These are phyloP conservation scores for Barypeithes pellucidus DNA, from an alignment of 2,888 invertebrate genomes.

Conservation along the genomic window DNA sequence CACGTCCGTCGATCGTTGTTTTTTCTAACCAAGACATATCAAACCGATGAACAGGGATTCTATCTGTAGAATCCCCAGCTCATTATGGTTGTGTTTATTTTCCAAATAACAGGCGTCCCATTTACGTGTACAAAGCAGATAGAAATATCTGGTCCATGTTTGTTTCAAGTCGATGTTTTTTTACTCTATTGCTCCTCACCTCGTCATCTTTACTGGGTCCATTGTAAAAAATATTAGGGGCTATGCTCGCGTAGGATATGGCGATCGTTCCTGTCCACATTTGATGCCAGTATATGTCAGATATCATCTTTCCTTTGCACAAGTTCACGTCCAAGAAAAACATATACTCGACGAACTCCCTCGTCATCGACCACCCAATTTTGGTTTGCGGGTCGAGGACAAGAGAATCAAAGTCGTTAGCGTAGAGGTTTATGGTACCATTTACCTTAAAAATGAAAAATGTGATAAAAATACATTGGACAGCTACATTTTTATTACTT, in stretches of 20 bases:
- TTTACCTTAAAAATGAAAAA: slow-evolving; percentile 61
- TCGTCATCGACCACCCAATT: slow-evolving; percentile 60
- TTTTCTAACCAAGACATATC: too few relatives aligned
- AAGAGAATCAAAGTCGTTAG: slow-evolving; percentile 74
- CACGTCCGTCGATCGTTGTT: too few relatives aligned
- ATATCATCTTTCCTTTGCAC: slow-evolving; percentile 79
- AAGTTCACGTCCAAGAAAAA: slow-evolving; percentile 79
- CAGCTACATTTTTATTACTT: too few relatives aligned
- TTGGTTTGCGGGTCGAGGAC: slow-evolving; percentile 12
- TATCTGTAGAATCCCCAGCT: too few relatives aligned
- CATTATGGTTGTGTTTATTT: too few relatives aligned
- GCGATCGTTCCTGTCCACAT: slow-evolving; percentile 80
- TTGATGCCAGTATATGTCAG: slow-evolving; percentile 81
- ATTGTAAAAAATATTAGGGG: slow-evolving; percentile 71
- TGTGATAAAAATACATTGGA: neutral
- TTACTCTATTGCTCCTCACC: too few relatives aligned
- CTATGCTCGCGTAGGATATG: slow-evolving; percentile 77
- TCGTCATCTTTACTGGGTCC: slow-evolving; percentile 60
- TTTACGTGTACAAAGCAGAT: too few relatives aligned
- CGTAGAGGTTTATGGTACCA: slow-evolving; percentile 74
- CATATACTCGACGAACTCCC: slow-evolving; percentile 72
- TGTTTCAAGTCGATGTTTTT: too few relatives aligned
- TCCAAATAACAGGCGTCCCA: too few relatives aligned
- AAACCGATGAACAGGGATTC: too few relatives aligned
- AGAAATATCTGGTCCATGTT: too few relatives aligned